Conservation (phyloP, 1,140 invertebrate genomes). For the Drosophila athabasca region DNA sequence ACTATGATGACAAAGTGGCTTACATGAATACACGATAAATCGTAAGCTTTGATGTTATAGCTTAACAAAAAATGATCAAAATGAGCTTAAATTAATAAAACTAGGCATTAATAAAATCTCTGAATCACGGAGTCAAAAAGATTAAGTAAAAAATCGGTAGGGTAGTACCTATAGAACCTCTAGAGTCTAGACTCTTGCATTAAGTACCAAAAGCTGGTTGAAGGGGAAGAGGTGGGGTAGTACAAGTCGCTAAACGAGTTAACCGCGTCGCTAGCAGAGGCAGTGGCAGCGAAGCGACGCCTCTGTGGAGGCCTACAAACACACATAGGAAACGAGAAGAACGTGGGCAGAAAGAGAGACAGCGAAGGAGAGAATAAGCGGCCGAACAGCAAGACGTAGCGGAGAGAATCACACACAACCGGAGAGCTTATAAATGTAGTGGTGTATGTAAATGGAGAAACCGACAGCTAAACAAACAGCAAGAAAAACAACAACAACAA, state of each 20-base stretch:
- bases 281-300: conserved; percentile 23
- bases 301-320: conserved; percentile 67
- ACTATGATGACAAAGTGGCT: no score
- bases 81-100: not conserved
- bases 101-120: not conserved
- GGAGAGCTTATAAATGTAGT: no score
- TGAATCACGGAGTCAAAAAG: no score
- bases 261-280: conserved; percentile 29
- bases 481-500: conserved; percentile 36
- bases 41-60: no score
- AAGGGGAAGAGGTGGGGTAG: conserved; percentile 13
- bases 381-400: conserved; percentile 25
- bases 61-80: no score
- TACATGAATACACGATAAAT: no score
- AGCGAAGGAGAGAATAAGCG: conserved; percentile 6
- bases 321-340: conserved; percentile 50
- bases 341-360: conserved; percentile 22
- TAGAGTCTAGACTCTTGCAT: conserved; percentile 16
- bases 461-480: conserved; percentile 66
- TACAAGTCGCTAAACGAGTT: conserved; percentile 67
- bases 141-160: no score
- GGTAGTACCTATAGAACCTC: no score
- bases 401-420: conserved; percentile 16
- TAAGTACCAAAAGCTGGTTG: conserved; percentile 6
- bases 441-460: conserved; percentile 61